phyloP scores from a whole-genome alignment of 1,140 invertebrate genomes.

The Campodea augens region DNA sequence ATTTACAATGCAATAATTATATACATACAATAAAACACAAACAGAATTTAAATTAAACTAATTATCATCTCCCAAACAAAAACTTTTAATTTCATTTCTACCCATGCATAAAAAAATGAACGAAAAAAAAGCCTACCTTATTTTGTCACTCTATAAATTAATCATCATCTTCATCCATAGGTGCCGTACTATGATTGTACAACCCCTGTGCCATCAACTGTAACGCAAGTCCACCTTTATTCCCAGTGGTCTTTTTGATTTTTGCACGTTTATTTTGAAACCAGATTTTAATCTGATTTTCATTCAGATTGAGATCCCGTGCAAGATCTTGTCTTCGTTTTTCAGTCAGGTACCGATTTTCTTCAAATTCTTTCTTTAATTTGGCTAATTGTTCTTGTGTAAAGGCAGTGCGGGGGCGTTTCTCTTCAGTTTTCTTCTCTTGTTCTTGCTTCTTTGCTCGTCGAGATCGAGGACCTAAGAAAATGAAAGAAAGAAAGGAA shows the following conservation, averaged over 20 bases:
- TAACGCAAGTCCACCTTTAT: conserved; percentile 30
- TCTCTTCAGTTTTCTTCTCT: conserved; percentile 53
- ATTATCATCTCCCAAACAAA: no score
- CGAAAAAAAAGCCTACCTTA: no score
- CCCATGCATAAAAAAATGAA: no score
- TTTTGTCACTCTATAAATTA: conserved; percentile 1
- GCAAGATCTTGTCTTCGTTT: conserved; percentile 77
- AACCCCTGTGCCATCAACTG: conserved; percentile 40
- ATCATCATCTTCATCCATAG: conserved; percentile 21
- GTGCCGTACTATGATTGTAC: conserved; percentile 34
- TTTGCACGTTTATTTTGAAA: conserved; percentile 98
- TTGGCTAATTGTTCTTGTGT: conserved; percentile 81
- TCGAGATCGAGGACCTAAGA: neutral
- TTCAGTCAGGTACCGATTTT: conserved; percentile 86
- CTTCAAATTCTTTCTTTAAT: conserved; percentile 84
- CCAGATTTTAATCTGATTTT: conserved; percentile 98
- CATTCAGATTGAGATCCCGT: conserved; percentile 77
- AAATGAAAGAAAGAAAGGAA: neutral
- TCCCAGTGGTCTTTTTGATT: conserved; percentile 37
- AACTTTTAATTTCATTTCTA: no score
- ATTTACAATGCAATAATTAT: no score
- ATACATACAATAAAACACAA: no score
- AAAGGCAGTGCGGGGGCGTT: conserved; percentile 91
- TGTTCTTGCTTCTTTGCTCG: neutral
- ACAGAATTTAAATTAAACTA: no score